phyloP scores from a whole-genome alignment of 92 coral and sea anemone species.

The Epizoanthus ramosus region DNA sequence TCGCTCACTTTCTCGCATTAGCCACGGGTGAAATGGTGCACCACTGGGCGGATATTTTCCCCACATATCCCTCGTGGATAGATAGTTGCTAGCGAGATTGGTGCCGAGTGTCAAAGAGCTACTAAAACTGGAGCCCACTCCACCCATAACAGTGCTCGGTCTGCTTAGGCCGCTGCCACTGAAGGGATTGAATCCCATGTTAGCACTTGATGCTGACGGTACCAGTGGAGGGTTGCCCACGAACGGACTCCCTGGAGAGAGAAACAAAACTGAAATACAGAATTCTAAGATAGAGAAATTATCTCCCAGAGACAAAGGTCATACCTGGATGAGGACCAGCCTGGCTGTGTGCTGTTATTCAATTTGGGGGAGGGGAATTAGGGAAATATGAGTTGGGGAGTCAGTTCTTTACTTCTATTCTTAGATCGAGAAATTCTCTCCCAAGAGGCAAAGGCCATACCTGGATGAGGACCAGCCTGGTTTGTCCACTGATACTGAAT shows the following conservation, averaged over 20 bases:
- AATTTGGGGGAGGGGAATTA: no score
- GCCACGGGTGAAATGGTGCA: slow-evolving; percentile 75
- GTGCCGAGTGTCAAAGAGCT: slow-evolving; percentile 56
- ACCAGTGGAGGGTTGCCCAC: slow-evolving; percentile 52
- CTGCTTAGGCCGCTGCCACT: slow-evolving; percentile 51
- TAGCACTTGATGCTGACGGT: slow-evolving; percentile 60
- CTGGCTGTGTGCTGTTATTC: no score
- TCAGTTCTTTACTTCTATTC: no score
- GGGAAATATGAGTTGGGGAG: no score
- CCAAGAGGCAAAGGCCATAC: neutral
- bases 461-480: slow-evolving; percentile 57
- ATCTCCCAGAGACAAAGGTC: neutral
- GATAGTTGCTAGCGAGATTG: slow-evolving; percentile 58
- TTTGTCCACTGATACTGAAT: no score
- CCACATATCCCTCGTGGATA: slow-evolving; percentile 65
- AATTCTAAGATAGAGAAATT: no score
- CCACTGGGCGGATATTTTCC: slow-evolving; percentile 62
- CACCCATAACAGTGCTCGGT: slow-evolving; percentile 66
- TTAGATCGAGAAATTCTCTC: neutral
- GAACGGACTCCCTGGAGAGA: slow-evolving; percentile 37
- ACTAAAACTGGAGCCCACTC: slow-evolving; percentile 61
- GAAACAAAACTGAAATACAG: no score
- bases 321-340: slow-evolving; percentile 62
- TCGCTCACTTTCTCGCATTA: slow-evolving; percentile 70
- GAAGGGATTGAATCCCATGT: slow-evolving; percentile 58